Evolutionary conservation across 2,797 vertebrate genomes (phyloP), one percentile per base, ranked within the genome.

Genomic region (Halcyon chelicuti): DNA sequence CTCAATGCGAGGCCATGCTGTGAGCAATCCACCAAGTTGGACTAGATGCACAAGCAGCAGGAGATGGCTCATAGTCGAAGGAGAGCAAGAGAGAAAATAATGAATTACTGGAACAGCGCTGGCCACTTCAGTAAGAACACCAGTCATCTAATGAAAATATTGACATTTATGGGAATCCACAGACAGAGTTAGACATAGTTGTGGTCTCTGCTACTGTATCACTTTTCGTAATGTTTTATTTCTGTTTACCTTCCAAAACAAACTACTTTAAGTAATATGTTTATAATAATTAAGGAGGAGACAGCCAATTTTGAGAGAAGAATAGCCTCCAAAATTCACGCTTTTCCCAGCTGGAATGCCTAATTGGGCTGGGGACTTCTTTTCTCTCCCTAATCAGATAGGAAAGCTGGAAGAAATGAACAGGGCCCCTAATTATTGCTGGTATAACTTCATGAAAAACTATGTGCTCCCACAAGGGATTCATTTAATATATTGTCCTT

Each of bases 171-270:
- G 93, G 84, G 94, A 87, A 96, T 84, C 81, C 90, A 83, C 92
- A 93, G 88, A 10, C 61, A 82, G 87, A 55, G 28, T 14, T 62
- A 77, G 86, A 70, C 78, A 93, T 92, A 93, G 65, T 49, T 95
- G 95, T 95, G 95, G 94, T 95, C 83, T 93, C 58, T 0, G 1
- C n/a, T 77, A 77, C 90, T 94, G 73, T 88, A 96, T 95, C 94
- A 42, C 74, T 94, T 96, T 82, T 94, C 93, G 90, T 67, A 75
- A 84, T 58, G 63, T 54, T 95, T 95, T 85, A 74, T 92, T 96
- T 86, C 79, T 96, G 86, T 96, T 96, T 96, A 94, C 88, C 93
- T 95, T 95, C 90, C 83, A 90, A 96, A 97, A 88, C 67, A 95
- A 97, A 93, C 93, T 85, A 65, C 80, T 94, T 83, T 86, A 94